Base-by-base conservation (phyloP, 2,113 vertebrate genomes). In the Gymnocephalus cernua region DNA sequence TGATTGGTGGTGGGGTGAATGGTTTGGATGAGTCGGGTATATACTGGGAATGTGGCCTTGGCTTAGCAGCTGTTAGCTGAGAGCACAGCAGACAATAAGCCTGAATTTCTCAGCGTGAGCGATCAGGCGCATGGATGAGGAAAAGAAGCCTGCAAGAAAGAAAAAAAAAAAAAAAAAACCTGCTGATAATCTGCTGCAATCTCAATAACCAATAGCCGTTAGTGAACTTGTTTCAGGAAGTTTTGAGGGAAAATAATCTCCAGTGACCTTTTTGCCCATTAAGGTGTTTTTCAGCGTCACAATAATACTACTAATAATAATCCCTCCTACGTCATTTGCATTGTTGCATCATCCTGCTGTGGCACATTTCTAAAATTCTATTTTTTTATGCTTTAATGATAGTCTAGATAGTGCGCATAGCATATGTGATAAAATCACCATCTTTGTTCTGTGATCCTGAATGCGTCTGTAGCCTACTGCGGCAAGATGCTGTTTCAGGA, bases 31-130 rank as follows among this genome's bases (percentile, higher is more conserved):
- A 78, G 48, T 74, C 91, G 94, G 94, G 64, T 57, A 4, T 90
- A 90, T 83, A 84, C 77, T 86, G 89, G 86, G 94, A 95, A 93
- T 89, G 89, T 89, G 87, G 83, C 61, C 92, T 77, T 84, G 89
- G 95, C 86, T 90, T 92, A 82, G 95, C 96, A 97, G 96, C 97
- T 96, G 96, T 95, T 96, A 93, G 71, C 67, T 88, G 87, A 93
- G 93, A 93, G 58, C 88, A 74, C 88, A 93, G 93, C 95, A 95
- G 95, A 95, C 96, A 95, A 94, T 63, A 89, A 94, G 95, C 91
- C 80, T 87, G 92, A 84, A 89, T 92, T 86, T 89, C 94, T 90
- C 90, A 82, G 94, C 92, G 91, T 92, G 95, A 95, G 74, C 71
- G 82, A 79, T 48, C 84, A 72, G 80, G 64, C 72, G 75, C 73